Conservation (phyloP, 2,113 vertebrate genomes). For the Hyla sarda region DNA sequence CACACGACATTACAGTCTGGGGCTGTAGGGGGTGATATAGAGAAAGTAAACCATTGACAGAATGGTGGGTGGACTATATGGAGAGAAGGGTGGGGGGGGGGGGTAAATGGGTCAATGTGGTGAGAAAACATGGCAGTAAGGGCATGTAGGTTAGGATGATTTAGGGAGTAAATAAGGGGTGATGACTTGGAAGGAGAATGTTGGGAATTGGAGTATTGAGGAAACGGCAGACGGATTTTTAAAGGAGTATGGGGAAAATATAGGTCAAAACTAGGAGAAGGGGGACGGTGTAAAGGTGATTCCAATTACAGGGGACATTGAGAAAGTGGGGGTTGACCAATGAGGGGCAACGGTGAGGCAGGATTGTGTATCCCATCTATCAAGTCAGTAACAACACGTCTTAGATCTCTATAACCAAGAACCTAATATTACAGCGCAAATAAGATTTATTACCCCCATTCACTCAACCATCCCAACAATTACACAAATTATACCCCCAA, state of each 20-base stretch:
- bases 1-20: neutral
- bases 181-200: neutral
- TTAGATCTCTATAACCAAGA: neutral
- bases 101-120: neutral
- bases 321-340: neutral
- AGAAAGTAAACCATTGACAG: no score
- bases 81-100: neutral
- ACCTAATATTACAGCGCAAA: neutral
- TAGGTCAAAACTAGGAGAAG: no score
- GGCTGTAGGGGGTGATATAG: no score
- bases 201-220: neutral
- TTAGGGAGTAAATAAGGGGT: neutral
- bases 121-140: neutral
- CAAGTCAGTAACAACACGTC: neutral
- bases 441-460: neutral
- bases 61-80: no score
- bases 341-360: neutral
- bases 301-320: neutral
- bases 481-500: neutral
- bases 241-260: no score
- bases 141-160: neutral
- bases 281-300: neutral
- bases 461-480: no score
- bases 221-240: neutral
- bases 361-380: neutral